Conservation (phyloP, 2,888 invertebrate genomes). For the Drosophila pegasa region DNA sequence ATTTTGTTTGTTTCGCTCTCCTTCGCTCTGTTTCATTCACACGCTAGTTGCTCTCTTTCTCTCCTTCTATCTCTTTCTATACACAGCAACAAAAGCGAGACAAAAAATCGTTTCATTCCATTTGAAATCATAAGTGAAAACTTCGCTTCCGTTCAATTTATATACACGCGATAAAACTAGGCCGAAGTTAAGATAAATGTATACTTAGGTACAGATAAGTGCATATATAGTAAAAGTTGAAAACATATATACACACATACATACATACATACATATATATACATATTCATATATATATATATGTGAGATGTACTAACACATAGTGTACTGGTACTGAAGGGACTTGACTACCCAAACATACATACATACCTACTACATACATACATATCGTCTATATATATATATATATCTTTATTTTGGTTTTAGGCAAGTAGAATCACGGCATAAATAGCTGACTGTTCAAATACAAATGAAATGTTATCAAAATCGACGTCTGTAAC, state of each 20-base stretch:
- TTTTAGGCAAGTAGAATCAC: conserved; percentile 57
- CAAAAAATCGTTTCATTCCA: background rate
- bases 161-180: conserved; percentile 13
- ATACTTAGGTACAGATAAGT: conserved; percentile 15
- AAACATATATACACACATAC: background rate
- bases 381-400: conserved; percentile 13
- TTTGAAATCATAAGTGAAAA: background rate
- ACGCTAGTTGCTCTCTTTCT: conserved; percentile 8
- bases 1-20: conserved; percentile 4
- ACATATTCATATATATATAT: background rate
- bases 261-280: conserved; percentile 5
- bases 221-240: conserved; percentile 19
- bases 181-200: conserved; percentile 20
- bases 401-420: too few relatives aligned
- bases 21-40: conserved; percentile 8
- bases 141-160: background rate
- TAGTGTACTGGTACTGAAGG: conserved; percentile 25
- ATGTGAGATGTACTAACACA: conserved; percentile 2
- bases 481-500: conserved; percentile 51
- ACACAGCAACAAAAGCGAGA: background rate
- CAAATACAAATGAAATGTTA: conserved; percentile 33
- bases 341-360: conserved; percentile 38
- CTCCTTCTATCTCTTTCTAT: background rate
- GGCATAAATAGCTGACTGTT: conserved; percentile 57
- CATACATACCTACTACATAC: conserved; percentile 13